Base-by-base conservation (phyloP, 2,797 vertebrate species). In the Alectoris magna region DNA sequence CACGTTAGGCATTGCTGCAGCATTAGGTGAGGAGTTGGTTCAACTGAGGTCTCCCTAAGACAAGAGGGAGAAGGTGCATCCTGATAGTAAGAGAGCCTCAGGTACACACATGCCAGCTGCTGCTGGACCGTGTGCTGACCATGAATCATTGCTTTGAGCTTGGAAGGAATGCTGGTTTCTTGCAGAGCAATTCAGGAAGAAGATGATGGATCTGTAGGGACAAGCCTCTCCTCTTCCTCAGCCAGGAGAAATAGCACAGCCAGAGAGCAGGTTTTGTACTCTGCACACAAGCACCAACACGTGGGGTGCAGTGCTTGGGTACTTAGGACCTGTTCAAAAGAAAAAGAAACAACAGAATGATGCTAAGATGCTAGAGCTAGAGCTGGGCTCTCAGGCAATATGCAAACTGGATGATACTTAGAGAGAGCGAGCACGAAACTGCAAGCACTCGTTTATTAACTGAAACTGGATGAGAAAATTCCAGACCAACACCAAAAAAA, bases 181-280 rank as follows among this genome's bases (percentile, higher is more conserved):
- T 1, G 2, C 56, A 23, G 48, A 1, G 34, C n/a, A 22, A 26
- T 1, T n/a, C 8, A 68, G 68, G 70, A 81, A 76, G n/a, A 46
- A 1, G 13, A 7, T 0, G 3, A 34, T 1, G 31, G 84, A 56
- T 73, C 53, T 88, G 89, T 70, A 27, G 21, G 0, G 44, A 88
- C 69, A 92, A 92, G 87, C 38, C 69, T 79, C 43, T 60, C 19
- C 78, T 81, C 59, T 8, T 70, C 11, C 80, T 49, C 70, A 14
- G 58, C 55, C 38, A 24, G 86, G 69, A 82, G 70, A 10, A 72
- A 72, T 15, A 39, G 46, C 46, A 2, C 7, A 14, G 51, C 39
- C 16, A 0, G 36, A 34, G 66, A 62, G 56, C 8, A 2, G 64
- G 48, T 22, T 60, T 21, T 4, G 46, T 9, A 4, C 12, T 3